Evolutionary conservation across 2,113 vertebrate genomes (phyloP).

Genomic region (Chloebia gouldiae): DNA sequence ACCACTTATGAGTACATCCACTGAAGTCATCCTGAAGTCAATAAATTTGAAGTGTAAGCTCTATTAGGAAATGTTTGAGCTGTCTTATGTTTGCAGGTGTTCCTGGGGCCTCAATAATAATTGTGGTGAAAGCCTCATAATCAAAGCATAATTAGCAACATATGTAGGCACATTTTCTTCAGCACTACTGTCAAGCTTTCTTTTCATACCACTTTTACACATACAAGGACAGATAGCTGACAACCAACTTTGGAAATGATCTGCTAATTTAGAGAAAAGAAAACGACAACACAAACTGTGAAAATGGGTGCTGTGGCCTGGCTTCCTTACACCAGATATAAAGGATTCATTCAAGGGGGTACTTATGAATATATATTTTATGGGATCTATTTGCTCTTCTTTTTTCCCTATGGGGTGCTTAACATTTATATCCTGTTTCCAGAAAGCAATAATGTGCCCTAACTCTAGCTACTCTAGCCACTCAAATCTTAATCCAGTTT

Average conservation of each 20-base stretch:
- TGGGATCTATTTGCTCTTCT: neutral
- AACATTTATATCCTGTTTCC: neutral
- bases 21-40: neutral
- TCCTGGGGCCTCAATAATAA: neutral
- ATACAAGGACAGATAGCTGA: neutral
- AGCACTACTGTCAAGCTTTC: neutral
- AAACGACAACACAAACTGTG: neutral
- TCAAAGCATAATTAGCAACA: neutral
- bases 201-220: neutral
- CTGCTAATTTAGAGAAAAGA: neutral
- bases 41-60: neutral
- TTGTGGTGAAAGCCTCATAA: neutral
- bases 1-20: neutral
- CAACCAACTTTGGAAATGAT: neutral
- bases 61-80: neutral
- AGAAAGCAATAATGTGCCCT: neutral
- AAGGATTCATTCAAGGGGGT: neutral
- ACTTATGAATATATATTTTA: neutral
- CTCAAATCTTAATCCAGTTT: neutral
- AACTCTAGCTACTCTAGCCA: neutral
- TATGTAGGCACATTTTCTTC: neutral
- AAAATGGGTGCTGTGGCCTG: neutral
- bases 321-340: neutral
- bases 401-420: neutral
- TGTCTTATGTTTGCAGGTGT: neutral